These are phyloP conservation scores for Emydoidea blandingii DNA, from an alignment of 2,797 vertebrate species.

Conservation along the genomic window DNA sequence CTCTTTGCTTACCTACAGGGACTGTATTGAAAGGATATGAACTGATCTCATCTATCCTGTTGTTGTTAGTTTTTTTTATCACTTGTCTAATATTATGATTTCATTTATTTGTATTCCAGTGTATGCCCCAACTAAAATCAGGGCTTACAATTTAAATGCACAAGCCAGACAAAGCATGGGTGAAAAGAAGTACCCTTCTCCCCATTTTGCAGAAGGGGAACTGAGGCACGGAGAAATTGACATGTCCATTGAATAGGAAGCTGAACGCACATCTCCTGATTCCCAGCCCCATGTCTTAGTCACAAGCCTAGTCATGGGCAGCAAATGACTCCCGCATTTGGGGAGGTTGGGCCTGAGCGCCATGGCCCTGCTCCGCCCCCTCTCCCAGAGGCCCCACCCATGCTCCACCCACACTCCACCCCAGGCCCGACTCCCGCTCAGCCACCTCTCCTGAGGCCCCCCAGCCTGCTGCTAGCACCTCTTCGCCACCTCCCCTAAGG, in stretches of 20 bases:
- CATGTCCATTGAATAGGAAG: neutral
- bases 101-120: neutral
- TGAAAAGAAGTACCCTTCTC: neutral
- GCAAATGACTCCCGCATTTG: too few species aligned
- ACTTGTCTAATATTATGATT: neutral
- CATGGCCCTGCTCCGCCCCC: too few species aligned
- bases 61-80: slow-evolving; percentile 39
- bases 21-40: neutral
- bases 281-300: neutral
- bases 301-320: neutral
- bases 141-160: fast-evolving
- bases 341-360: too few species aligned
- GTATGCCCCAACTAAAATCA: neutral
- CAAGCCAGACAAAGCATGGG: neutral
- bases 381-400: too few species aligned
- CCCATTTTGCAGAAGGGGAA: neutral
- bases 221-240: neutral
- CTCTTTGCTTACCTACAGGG: slow-evolving; percentile 22
- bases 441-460: too few species aligned
- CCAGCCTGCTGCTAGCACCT: too few species aligned
- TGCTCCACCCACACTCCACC: too few species aligned
- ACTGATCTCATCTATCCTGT: slow-evolving; percentile 29
- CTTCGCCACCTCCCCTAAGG: too few species aligned
- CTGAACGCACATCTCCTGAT: neutral
- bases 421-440: too few species aligned